These are phyloP conservation scores for Chascanopsetta lugubris DNA, from an alignment of 2,113 vertebrate species.

Conservation along the genomic window DNA sequence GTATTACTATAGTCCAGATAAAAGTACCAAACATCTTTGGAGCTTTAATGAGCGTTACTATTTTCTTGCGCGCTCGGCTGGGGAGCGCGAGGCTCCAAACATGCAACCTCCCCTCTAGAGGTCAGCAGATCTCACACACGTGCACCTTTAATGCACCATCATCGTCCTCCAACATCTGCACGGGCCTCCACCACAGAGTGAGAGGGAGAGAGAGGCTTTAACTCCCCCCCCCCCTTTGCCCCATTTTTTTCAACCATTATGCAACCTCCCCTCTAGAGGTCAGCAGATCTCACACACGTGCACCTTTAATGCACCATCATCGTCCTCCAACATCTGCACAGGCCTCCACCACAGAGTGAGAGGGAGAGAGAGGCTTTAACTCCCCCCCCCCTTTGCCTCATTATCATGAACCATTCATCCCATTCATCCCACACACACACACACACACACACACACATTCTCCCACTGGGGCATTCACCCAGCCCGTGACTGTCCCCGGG, in stretches of 20 bases:
- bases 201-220: conserved; percentile 60
- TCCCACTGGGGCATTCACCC: conserved; percentile 64
- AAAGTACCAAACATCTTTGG: too few species aligned
- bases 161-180: conserved; percentile 70
- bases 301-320: conserved; percentile 47
- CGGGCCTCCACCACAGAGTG: conserved; percentile 41
- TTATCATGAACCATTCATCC: conserved; percentile 76
- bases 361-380: conserved; percentile 59
- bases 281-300: too few species aligned
- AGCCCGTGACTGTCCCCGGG: conserved; percentile 73
- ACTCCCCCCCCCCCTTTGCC: too few species aligned
- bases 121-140: too few species aligned
- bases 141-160: too few species aligned
- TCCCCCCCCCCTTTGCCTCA: too few species aligned
- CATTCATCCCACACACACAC: conserved; percentile 63
- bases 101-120: too few species aligned
- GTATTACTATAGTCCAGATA: too few species aligned
- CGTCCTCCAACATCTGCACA: conserved; percentile 69
- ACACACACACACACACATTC: conserved; percentile 76
- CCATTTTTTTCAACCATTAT: conserved; percentile 77
- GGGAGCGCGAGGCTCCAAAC: too few species aligned
- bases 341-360: conserved; percentile 48
- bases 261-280: too few species aligned
- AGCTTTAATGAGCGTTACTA: too few species aligned
- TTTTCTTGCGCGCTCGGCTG: too few species aligned